These are phyloP conservation scores for Hemicordylus capensis DNA, from an alignment of 2,113 vertebrate genomes.

Conservation along the genomic window DNA sequence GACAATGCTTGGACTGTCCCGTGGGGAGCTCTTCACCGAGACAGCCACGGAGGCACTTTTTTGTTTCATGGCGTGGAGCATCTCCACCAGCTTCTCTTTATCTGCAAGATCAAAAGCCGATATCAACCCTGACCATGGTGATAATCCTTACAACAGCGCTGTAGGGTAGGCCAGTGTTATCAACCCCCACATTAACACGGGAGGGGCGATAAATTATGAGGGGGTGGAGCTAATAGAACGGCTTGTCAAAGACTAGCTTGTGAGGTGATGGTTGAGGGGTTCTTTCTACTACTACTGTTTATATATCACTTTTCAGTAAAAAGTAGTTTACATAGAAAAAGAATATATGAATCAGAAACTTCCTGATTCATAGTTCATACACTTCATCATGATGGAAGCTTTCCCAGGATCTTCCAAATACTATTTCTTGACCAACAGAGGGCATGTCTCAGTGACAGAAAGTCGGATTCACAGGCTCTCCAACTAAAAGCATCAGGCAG, in stretches of 20 bases:
- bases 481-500: no score
- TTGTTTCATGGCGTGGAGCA: slow-evolving; percentile 95
- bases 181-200: background rate
- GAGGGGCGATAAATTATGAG: no score
- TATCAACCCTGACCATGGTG: slow-evolving; percentile 35
- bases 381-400: background rate
- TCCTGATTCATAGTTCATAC: background rate
- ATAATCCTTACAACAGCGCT: background rate
- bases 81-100: slow-evolving; percentile 91
- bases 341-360: background rate
- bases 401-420: background rate
- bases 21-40: slow-evolving; percentile 84
- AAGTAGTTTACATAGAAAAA: no score
- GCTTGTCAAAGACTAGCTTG: background rate
- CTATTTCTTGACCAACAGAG: background rate
- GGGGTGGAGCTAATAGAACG: background rate
- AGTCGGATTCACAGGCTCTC: no score
- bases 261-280: background rate
- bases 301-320: no score
- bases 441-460: no score
- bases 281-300: no score
- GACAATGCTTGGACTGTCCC: slow-evolving; percentile 82
- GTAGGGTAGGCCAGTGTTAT: background rate
- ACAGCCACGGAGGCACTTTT: slow-evolving; percentile 77
- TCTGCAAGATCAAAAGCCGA: slow-evolving; percentile 79